Evolutionary conservation across 2,888 invertebrate species (phyloP), one percentile per base, ranked within the genome.

Genomic region (Rotaria socialis): DNA sequence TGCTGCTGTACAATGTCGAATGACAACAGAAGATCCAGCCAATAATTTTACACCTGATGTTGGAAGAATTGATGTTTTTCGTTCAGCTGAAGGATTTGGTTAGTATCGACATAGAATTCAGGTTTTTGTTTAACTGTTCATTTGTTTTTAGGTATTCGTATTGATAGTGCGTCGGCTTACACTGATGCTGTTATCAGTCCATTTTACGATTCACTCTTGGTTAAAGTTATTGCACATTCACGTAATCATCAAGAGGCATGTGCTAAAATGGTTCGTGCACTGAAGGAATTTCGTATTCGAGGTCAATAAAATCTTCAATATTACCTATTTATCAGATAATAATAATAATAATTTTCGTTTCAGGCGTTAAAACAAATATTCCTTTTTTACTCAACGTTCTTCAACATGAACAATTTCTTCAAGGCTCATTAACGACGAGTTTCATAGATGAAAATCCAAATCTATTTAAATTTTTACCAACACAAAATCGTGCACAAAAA

Each of bases 371-470:
- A 93, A 99, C 99, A 10, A 99, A 99, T 93, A 97, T 98, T 90
- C 99, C 99, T 0, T 99, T 99, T 92, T 92, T 99, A 86, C 92
- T 98, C 88, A 99, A 99, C 90, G 99, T 99, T 0, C 92, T 99
- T 85, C 95, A 96, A 89, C 96, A 99, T 91, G 96, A 96, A 90
- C 96, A 96, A 91, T 99, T 99, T 93, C 93, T 97, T 80, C 95
- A 95, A 88, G 98, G 96, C 89, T 94, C 95, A 0, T 94, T 98
- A 0, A 98, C 99, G 92, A 99, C 99, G 0, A 95, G 97, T 91
- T 99, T 99, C 92, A 98, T 99, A 89, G 97, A 99, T 91, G 97
- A 98, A 90, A 94, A 99, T 91, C 98, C 99, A 0, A 95, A 96
- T 89, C 93, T 99, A 43, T 98, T 99, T 92, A 94, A 95, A 90